Conservation (phyloP, 1,140 invertebrate species). For the Augochlora pura region DNA sequence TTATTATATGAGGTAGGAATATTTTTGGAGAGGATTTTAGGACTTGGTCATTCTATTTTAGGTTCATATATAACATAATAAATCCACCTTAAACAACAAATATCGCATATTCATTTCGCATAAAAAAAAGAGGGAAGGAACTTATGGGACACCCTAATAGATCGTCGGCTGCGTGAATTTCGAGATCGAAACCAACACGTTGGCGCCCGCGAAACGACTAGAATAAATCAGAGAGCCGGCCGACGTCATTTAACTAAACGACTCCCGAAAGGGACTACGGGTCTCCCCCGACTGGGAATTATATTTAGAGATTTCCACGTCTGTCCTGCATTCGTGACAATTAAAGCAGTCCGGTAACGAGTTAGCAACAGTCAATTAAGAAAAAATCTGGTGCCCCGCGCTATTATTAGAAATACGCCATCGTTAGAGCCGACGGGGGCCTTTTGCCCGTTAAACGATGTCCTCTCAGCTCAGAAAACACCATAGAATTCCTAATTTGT, state of each 20-base stretch:
- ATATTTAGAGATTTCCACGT: conserved; percentile 17
- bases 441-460: background rate
- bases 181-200: background rate
- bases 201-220: background rate
- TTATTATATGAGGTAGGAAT: no score
- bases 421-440: background rate
- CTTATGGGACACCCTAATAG: no score
- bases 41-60: no score
- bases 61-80: no score
- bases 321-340: background rate
- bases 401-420: conserved; percentile 31
- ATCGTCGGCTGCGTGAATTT: background rate
- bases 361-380: conserved; percentile 27
- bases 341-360: conserved; percentile 25
- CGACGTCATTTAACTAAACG: background rate
- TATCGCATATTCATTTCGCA: no score
- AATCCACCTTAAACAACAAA: no score
- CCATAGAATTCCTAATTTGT: no score
- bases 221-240: conserved; percentile 5
- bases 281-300: background rate
- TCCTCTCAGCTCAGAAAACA: no score
- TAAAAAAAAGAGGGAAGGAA: no score
- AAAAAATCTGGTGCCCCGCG: background rate
- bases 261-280: background rate
- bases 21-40: no score